These are phyloP conservation scores for Silvanus unidentatus DNA, from an alignment of 2,888 invertebrate species.

Conservation along the genomic window DNA sequence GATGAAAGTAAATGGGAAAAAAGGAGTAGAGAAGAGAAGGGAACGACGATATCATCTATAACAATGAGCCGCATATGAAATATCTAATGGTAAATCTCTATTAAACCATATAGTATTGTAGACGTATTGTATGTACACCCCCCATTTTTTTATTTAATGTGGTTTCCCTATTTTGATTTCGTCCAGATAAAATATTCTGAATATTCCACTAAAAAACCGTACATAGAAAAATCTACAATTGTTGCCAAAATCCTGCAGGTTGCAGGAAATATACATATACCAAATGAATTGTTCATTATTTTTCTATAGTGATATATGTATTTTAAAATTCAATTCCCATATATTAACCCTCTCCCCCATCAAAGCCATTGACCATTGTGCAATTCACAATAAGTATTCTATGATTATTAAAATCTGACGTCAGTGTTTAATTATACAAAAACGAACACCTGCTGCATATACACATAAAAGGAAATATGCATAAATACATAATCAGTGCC, in stretches of 20 bases:
- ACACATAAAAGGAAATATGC: slow-evolving; percentile 13
- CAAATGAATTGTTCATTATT: too few species aligned
- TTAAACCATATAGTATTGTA: slow-evolving; percentile 30
- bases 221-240: slow-evolving; percentile 4
- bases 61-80: slow-evolving; percentile 33
- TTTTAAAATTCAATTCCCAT: slow-evolving; percentile 3
- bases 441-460: slow-evolving; percentile 29
- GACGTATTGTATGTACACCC: slow-evolving; percentile 14
- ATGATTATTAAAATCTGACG: slow-evolving; percentile 39
- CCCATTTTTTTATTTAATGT: slow-evolving; percentile 16
- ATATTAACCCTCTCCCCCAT: slow-evolving; percentile 12
- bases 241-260: slow-evolving; percentile 15
- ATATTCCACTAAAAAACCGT: too few species aligned
- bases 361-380: slow-evolving; percentile 40
- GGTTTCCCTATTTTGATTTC: slow-evolving; percentile 10
- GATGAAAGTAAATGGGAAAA: slow-evolving; percentile 24
- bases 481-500: slow-evolving; percentile 2
- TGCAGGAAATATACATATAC: slow-evolving; percentile 11
- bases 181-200: too few species aligned
- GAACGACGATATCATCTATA: slow-evolving; percentile 27
- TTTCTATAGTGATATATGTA: too few species aligned
- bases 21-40: slow-evolving; percentile 8
- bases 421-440: slow-evolving; percentile 32
- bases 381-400: slow-evolving; percentile 40
- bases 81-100: slow-evolving; percentile 37